Base-by-base conservation (phyloP, 2,888 invertebrate genomes). In the Hypomecis punctinalis region DNA sequence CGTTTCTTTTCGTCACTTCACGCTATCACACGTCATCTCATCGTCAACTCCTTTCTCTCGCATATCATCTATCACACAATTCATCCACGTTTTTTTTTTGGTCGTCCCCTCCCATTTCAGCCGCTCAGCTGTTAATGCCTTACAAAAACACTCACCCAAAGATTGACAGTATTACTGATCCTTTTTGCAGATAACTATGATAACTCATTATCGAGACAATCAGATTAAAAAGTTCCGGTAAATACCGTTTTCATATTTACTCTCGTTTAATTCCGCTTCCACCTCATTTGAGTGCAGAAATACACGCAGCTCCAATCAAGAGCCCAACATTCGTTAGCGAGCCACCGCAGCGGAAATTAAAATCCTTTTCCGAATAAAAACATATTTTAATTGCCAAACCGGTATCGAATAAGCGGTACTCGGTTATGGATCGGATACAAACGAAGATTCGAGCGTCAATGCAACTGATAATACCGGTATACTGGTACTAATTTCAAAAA, bases 401-500 rank as follows among this genome's bases (percentile, higher is more conserved):
- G 23, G 23, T 51, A 46, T 65, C 65, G 61, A 53, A 61, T 61
- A 43, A 61, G 48, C 53, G 11, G 43, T 49, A n/a, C 55, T 51
- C 10, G 35, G 56, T 61, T 66, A 57, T 61, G 58, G 61, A 66
- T 51, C 10, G 35, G 56, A 66, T 66, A 57, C 65, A 61, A 66
- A 66, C 65, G 53, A 61, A 66, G 65, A 66, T 66, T 57, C 39
- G 9, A 47, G 5, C 43, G 35, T 47, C 39, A 56, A 65, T 65
- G 61, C 37, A 53, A 59, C 53, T 63, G 72, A 72, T 73, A 73
- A 77, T 76, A 23, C 23, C 23, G 23, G 23, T 23, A 23, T 3
- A 23, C 72, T 60, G 63, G 73, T 74, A 72, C 75, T 42, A 61
- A 53, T 76, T 76, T 72, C 63, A 64, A 72, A 72, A 72, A 75